phyloP scores from a whole-genome alignment of 2,797 vertebrate species.

The Melanotaenia pygmaea region DNA sequence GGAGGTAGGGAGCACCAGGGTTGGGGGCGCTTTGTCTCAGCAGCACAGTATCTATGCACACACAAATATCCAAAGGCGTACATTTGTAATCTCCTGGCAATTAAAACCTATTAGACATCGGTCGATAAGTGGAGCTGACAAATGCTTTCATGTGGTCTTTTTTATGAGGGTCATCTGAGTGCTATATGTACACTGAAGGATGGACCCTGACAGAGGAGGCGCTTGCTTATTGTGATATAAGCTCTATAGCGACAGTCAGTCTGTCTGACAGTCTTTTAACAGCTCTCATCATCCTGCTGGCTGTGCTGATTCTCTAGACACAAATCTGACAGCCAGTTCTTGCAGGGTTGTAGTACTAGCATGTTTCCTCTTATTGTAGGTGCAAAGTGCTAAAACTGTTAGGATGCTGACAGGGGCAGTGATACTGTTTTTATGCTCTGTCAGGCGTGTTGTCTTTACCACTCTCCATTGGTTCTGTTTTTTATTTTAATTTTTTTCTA shows the following conservation, averaged over 20 bases:
- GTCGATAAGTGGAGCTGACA: slow-evolving; percentile 48
- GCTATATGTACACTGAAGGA: slow-evolving; percentile 8
- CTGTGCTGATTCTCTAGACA: slow-evolving; percentile 44
- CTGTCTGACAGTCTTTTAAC: slow-evolving; percentile 70
- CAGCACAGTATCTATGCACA: slow-evolving; percentile 42
- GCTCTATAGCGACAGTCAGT: slow-evolving; percentile 69
- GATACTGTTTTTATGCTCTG: slow-evolving; percentile 26
- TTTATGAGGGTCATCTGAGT: slow-evolving; percentile 51
- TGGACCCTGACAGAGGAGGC: slow-evolving; percentile 54
- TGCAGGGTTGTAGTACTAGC: slow-evolving; percentile 31
- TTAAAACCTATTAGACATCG: slow-evolving; percentile 49
- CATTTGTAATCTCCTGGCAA: slow-evolving; percentile 39
- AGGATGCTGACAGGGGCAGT: slow-evolving; percentile 12
- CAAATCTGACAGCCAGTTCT: slow-evolving; percentile 48
- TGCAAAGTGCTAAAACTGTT: slow-evolving; percentile 22
- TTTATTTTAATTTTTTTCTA: not conserved
- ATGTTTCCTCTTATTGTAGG: slow-evolving; percentile 16
- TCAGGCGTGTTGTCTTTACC: slow-evolving; percentile 22
- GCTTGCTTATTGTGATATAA: slow-evolving; percentile 53
- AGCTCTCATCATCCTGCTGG: slow-evolving; percentile 53
- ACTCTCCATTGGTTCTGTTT: slow-evolving; percentile 9
- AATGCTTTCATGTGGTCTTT: slow-evolving; percentile 39
- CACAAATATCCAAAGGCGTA: slow-evolving; percentile 13
- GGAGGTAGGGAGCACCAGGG: slow-evolving; percentile 82
- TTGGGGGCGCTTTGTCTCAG: slow-evolving; percentile 77